Evolutionary conservation across 1,140 invertebrate genomes (phyloP).

Genomic region (Drosophila sproati): DNA sequence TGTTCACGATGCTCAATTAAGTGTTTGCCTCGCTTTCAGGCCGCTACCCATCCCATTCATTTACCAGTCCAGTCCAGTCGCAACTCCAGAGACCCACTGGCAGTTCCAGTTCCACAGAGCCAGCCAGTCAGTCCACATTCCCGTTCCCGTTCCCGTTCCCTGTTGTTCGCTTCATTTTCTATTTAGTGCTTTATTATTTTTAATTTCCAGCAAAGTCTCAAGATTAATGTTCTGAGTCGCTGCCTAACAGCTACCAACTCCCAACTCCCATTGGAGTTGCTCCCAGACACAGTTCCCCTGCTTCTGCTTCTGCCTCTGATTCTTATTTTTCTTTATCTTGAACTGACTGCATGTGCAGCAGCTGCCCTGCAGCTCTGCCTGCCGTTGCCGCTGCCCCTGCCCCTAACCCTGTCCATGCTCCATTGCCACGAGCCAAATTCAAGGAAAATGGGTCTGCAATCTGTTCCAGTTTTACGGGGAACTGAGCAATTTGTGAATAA

Average conservation of each 20-base stretch:
- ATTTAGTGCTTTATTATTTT: constrained; percentile 82
- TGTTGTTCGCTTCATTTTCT: constrained; percentile 65
- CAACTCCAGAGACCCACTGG: not conserved
- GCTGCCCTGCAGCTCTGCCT: not conserved
- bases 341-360: constrained; percentile 8
- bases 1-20: constrained; percentile 63
- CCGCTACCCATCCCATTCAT: too few species aligned
- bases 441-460: constrained; percentile 19
- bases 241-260: constrained; percentile 24
- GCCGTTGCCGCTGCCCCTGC: not conserved
- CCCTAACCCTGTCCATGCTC: not conserved
- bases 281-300: constrained; percentile 4
- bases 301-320: not conserved
- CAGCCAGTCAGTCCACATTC: not conserved
- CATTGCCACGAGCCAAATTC: constrained; percentile 35
- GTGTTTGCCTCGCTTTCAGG: constrained; percentile 23
- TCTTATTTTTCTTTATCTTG: not conserved
- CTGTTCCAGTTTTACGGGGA: constrained; percentile 23
- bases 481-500: too few species aligned
- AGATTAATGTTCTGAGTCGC: constrained; percentile 80
- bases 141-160: constrained; percentile 12
- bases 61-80: too few species aligned
- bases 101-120: constrained; percentile 20
- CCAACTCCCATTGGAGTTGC: not conserved
- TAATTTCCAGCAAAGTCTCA: constrained; percentile 67